These are phyloP conservation scores for Eremophila alpestris DNA, from an alignment of 2,797 vertebrate species.

Conservation along the genomic window DNA sequence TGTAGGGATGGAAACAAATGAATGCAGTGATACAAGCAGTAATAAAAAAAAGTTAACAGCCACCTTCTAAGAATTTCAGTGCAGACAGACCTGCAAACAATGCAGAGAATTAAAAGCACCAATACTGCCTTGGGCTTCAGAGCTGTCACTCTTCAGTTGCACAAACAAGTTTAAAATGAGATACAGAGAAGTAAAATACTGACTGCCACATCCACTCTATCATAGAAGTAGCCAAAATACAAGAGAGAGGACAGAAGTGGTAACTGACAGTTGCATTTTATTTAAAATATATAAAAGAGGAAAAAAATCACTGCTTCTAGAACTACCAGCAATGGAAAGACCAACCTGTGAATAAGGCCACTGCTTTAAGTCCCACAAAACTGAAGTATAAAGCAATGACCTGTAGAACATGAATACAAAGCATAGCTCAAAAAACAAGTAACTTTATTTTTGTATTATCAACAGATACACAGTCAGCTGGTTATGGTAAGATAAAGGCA, in stretches of 20 bases:
- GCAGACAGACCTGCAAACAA: background rate
- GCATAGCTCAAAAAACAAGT: background rate
- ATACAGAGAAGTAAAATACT: background rate
- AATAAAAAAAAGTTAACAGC: background rate
- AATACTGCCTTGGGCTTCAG: background rate
- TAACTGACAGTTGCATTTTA: background rate
- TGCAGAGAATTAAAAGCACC: background rate
- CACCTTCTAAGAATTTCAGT: background rate
- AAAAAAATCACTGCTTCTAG: background rate
- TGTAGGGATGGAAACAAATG: background rate
- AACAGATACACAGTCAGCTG: background rate
- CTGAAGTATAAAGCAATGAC: background rate
- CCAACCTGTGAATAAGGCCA: background rate
- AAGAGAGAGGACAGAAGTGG: background rate
- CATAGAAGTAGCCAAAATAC: background rate
- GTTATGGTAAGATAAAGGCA: background rate
- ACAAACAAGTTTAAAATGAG: background rate
- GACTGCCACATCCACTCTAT: background rate
- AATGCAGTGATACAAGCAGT: background rate
- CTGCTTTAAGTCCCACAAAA: background rate
- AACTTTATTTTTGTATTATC: background rate
- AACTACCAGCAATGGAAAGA: background rate
- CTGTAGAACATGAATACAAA: background rate
- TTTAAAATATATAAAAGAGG: background rate
- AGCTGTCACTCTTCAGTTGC: background rate